Base-by-base conservation (phyloP, 2,113 vertebrate species). In the Mastomys coucha region DNA sequence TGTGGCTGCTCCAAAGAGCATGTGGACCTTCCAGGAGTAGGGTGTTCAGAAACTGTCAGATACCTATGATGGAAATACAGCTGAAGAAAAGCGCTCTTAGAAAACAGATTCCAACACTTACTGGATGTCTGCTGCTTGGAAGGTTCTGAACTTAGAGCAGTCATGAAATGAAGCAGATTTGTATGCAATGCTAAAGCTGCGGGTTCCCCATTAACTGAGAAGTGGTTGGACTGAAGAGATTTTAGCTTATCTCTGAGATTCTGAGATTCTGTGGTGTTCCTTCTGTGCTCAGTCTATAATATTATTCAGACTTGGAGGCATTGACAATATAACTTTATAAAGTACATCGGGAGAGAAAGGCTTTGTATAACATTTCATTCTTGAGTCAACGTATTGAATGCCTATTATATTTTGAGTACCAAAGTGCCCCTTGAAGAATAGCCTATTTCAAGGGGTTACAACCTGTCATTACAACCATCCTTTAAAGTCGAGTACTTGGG, bases 251-350 rank as follows among this genome's bases (percentile, higher is more conserved):
- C 56, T 39, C 80, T 95, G 63, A 65, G 28, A 84, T 31, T 39
- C 85, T 93, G 45, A 78, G n/a, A 80, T 31, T 90, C 56, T 92
- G 33, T 72, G 60, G 88, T 80, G 33, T 7, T 65, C 16, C 90
- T 28, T 65, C 80, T 78, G 72, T 39, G 1, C 26, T 88, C 33
- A 88, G 45, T 85, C 33, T 92, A 28, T 53, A 78, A 60, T 84
- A 82, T 6, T 67, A 53, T 16, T 56, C 4, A 65, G 39, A 42
- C 45, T 20, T 65, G 39, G 77, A 28, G 78, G 91, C 80, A 77
- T 45, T 76, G 22, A 67, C 88, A 65, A 72, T 45, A 33, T 28
- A 39, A 96, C n/a, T 88, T 85, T 49, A 90, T 58, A 94, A 86
- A 78, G 58, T 75, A 69, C 10, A 42, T 58, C 22, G 0, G 42